Percentiles rank a stretch among this genome's conserved stretches.
Conservation (phyloP, 1,140 invertebrate genomes). For the Temnothorax nylanderi region DNA sequence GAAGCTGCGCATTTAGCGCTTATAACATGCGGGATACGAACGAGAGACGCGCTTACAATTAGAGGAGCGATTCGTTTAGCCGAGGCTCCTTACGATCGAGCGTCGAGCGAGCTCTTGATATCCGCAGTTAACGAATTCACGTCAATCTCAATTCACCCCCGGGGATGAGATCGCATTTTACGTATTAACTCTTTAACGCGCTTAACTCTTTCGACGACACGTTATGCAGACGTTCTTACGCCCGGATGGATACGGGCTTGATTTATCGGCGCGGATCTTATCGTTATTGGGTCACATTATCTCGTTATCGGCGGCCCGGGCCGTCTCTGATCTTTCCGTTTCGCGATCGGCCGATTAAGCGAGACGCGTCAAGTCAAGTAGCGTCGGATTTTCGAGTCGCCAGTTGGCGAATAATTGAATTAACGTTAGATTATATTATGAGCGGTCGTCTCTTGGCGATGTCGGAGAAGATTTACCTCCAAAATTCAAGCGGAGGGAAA, state of each 20-base stretch:
- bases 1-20: background rate
- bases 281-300: background rate
- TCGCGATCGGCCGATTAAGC: background rate
- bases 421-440: background rate
- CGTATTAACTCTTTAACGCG: background rate
- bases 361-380: background rate
- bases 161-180: background rate
- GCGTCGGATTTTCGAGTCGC: background rate
- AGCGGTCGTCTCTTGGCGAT: background rate
- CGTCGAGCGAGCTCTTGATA: background rate
- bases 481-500: background rate
- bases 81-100: background rate
- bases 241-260: background rate
- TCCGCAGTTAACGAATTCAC: conserved; percentile 2
- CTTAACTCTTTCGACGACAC: background rate
- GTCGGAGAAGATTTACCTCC: background rate
- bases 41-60: background rate
- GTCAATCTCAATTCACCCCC: background rate
- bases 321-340: background rate
- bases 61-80: no score
- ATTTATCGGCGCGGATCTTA: background rate
- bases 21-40: background rate
- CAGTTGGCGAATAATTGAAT: background rate
- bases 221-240: background rate
- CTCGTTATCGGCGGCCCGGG: background rate